Evolutionary conservation across 1,140 invertebrate species (phyloP), one percentile per base, ranked within the genome.

Genomic region (Penaeus chinensis): DNA sequence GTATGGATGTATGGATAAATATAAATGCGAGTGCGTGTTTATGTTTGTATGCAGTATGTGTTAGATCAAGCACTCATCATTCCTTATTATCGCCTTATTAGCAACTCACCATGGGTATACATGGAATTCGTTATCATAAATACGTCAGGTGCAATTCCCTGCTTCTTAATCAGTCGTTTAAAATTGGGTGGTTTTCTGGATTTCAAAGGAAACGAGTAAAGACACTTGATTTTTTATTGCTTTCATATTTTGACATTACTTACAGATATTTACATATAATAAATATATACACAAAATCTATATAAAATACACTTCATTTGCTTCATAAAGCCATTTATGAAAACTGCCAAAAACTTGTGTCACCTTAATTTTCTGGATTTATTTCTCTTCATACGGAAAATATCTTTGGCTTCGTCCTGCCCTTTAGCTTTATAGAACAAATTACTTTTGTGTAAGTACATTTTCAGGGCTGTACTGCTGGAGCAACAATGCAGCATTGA

Each of bases 261-360:
- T 87, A 87, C 86, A 87, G 80, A 82, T 87, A 87, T 87, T 87
- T 87, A 87, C 86, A 87, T 82, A 87, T 87, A 87, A 87, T 87
- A 87, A 87, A 87, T 87, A 87, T 87, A 87, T 87, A 87, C 86
- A 87, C 86, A 87, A 87, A 83, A 76, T 87, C 86, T 87, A 87
- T 87, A 87, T 82, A 87, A 87, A 87, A 83, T 83, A 87, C 86
- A 82, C 74, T 83, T 83, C 80, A 87, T 87, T 87, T 87, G 80
- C 80, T 83, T 87, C 86, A 87, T 87, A 87, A 87, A 87, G 86
- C 86, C 80, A 87, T 87, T 71, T 87, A 87, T 87, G 85, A 87
- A 87, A 78, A 87, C 80, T 87, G 80, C 80, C 79, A 83, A 87
- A 87, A 83, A 76, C 32, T 65, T 63, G 74, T 79, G 84, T 86